Conservation (phyloP, 1,140 invertebrate genomes). For the Leptopilina clavipes region DNA sequence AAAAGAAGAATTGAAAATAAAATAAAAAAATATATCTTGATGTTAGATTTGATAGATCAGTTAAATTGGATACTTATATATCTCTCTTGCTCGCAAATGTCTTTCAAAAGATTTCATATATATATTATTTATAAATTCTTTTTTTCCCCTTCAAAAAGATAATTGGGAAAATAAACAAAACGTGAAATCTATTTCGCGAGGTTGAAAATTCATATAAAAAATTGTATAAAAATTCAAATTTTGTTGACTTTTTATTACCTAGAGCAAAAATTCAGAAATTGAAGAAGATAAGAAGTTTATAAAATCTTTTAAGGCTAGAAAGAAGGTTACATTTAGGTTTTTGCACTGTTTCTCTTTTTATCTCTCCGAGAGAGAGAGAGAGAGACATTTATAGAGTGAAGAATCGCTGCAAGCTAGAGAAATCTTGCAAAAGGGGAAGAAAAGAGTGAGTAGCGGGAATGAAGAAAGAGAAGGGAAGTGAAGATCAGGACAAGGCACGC, state of each 20-base stretch:
- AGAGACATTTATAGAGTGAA: background rate
- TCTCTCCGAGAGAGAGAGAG: background rate
- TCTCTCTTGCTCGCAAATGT: background rate
- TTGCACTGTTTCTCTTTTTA: background rate
- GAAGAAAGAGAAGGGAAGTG: slow-evolving; percentile 38
- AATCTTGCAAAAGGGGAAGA: slow-evolving; percentile 7
- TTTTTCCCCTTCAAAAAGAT: background rate
- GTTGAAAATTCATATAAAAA: background rate
- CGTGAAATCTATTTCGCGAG: background rate
- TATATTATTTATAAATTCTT: too few species aligned
- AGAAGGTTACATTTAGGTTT: background rate
- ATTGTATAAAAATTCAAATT: background rate
- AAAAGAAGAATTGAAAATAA: background rate
- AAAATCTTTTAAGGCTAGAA: background rate
- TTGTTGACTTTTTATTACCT: background rate
- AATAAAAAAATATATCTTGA: background rate
- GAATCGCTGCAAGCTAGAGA: background rate
- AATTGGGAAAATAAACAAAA: background rate
- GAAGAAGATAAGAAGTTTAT: background rate
- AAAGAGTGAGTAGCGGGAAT: background rate
- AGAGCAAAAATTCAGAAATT: background rate
- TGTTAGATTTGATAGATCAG: background rate
- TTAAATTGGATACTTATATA: slow-evolving; percentile 14
- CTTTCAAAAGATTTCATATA: background rate
- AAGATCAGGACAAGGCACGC: slow-evolving; percentile 54